phyloP scores from a whole-genome alignment of 2,113 vertebrate species.

The Spilogale gracilis region DNA sequence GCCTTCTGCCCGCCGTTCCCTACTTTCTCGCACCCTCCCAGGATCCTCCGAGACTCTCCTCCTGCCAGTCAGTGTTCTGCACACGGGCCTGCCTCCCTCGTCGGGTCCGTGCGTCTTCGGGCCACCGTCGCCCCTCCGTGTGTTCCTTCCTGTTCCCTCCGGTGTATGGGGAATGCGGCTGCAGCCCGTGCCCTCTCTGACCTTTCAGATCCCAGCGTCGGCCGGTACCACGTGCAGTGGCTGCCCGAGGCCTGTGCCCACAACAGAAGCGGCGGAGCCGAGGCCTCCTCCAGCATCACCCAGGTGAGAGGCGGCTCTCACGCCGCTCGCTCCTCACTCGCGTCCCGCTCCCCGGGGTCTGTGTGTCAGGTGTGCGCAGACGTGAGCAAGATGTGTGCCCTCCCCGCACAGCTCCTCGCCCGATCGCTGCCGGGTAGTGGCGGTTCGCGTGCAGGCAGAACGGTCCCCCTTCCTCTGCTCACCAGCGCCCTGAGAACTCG shows the following conservation, averaged over 20 bases:
- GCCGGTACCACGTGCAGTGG: conserved; percentile 94
- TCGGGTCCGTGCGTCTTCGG: rapidly evolving
- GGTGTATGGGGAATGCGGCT: rapidly evolving
- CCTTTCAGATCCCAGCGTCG: conserved; percentile 87
- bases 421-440: rapidly evolving
- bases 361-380: rapidly evolving
- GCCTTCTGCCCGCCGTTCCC: neutral
- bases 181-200: neutral
- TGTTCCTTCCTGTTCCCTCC: rapidly evolving
- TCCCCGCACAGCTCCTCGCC: too few relatives aligned
- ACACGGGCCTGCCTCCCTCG: rapidly evolving
- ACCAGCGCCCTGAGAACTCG: too few relatives aligned
- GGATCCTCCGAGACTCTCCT: neutral
- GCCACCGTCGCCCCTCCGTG: too few relatives aligned
- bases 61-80: neutral
- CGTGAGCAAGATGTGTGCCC: rapidly evolving
- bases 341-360: neutral
- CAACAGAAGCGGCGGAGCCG: conserved; percentile 90
- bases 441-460: rapidly evolving
- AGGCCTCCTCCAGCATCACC: conserved; percentile 89
- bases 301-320: conserved; percentile 87
- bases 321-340: rapidly evolving
- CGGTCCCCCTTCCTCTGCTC: rapidly evolving
- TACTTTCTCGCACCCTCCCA: neutral
- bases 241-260: conserved; percentile 92